A percentile compares a stretch with the other conserved stretches of the same genome.
Evolutionary conservation across 2,113 vertebrate species (phyloP).

Genomic region (Myiagra hebetior): DNA sequence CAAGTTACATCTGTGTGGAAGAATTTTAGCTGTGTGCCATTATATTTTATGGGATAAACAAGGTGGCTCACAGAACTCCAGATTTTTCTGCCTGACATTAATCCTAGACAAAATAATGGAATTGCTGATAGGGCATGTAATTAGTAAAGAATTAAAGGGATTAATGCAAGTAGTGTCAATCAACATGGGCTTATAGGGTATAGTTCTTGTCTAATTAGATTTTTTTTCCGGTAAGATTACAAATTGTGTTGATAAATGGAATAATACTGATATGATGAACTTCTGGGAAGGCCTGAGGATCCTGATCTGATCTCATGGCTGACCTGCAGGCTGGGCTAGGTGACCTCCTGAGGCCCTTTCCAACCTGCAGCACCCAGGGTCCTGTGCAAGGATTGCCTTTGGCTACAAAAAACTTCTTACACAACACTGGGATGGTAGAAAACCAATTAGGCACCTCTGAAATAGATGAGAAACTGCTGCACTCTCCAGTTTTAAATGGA

Average conservation of each 20-base stretch:
- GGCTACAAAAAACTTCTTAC: background rate
- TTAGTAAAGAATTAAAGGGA: slow-evolving; percentile 59
- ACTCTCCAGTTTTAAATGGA: background rate
- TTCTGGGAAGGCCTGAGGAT: background rate
- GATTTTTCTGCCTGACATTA: slow-evolving; percentile 35
- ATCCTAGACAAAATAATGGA: slow-evolving; percentile 55
- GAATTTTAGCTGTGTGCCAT: background rate
- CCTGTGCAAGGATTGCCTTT: background rate
- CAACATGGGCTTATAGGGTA: background rate
- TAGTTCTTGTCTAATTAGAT: slow-evolving; percentile 20
- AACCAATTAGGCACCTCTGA: background rate
- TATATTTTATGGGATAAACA: slow-evolving; percentile 38
- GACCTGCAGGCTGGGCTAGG: background rate
- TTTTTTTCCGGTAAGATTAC: background rate
- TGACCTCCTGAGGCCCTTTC: background rate
- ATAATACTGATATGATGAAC: background rate
- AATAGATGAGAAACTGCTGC: background rate
- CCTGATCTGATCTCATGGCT: background rate
- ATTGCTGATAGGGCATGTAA: slow-evolving; percentile 54
- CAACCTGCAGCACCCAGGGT: background rate
- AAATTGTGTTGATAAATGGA: slow-evolving; percentile 16
- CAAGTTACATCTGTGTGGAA: background rate
- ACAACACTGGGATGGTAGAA: background rate
- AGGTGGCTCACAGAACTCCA: background rate
- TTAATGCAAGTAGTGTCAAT: slow-evolving; percentile 50